phyloP scores from a whole-genome alignment of 2,797 vertebrate genomes.

The Sebastes melanostomus region DNA sequence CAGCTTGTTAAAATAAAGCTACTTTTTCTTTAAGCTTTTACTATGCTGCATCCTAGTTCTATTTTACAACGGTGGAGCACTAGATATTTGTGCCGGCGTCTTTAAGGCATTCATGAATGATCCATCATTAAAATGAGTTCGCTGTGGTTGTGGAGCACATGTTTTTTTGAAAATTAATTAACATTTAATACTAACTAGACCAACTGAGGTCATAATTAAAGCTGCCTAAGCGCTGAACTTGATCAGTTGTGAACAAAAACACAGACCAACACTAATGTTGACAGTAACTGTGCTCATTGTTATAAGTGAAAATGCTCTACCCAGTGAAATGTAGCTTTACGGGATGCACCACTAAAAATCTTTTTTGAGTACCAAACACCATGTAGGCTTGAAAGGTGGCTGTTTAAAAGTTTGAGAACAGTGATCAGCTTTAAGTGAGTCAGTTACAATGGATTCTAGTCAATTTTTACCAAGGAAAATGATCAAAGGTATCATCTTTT shows the following conservation, averaged over 20 bases:
- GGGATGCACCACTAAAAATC: not conserved
- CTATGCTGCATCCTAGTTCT: not conserved
- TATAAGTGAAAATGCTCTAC: not conserved
- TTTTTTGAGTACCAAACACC: not conserved
- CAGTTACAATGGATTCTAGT: not conserved
- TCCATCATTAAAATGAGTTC: not conserved
- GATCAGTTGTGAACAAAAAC: not conserved
- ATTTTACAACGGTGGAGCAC: constrained; percentile 24
- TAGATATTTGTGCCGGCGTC: not conserved
- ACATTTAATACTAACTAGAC: not conserved
- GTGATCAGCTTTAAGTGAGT: not conserved
- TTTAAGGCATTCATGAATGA: not conserved
- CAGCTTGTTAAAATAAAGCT: not conserved
- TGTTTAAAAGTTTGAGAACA: not conserved
- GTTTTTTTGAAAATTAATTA: not conserved
- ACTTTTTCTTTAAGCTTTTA: constrained; percentile 12
- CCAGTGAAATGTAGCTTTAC: constrained; percentile 35
- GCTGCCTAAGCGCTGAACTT: not conserved
- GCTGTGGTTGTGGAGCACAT: no score
- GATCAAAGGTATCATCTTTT: not conserved
- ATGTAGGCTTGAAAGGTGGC: not conserved
- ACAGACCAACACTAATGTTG: not conserved
- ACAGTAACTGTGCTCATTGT: not conserved
- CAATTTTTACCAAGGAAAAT: not conserved
- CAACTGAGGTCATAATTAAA: not conserved